A percentile compares a stretch with the other conserved stretches of the same genome.
phyloP scores from a whole-genome alignment of 2,113 vertebrate genomes.

The Nycticorax nycticorax region DNA sequence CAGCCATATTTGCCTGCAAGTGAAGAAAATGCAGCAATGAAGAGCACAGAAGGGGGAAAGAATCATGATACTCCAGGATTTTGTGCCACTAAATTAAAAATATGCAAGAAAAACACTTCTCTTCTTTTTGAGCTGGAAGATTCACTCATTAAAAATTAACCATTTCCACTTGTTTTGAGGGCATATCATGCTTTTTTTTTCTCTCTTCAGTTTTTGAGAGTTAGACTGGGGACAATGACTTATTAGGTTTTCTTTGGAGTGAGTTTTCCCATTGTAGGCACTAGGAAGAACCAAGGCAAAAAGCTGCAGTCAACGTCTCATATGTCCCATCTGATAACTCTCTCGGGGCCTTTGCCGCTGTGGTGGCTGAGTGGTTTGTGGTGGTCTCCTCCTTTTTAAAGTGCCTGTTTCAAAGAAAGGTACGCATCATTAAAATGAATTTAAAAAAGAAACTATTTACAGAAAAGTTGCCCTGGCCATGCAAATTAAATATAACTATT shows the following conservation, averaged over 20 bases:
- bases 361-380: conserved; percentile 83
- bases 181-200: conserved; percentile 63
- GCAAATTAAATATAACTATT: neutral
- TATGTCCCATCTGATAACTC: conserved; percentile 90
- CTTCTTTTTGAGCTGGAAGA: conserved; percentile 69
- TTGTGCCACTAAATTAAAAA: conserved; percentile 76
- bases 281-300: conserved; percentile 93
- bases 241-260: conserved; percentile 95
- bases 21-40: conserved; percentile 79
- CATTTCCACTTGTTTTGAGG: conserved; percentile 72
- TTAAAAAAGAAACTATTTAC: neutral
- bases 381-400: conserved; percentile 88
- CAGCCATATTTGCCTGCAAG: conserved; percentile 79
- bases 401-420: conserved; percentile 81
- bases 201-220: conserved; percentile 60
- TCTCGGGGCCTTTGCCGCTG: conserved; percentile 85
- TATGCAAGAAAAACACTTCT: conserved; percentile 66
- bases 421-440: neutral
- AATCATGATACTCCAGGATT: conserved; percentile 62
- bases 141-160: conserved; percentile 63
- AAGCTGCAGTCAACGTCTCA: conserved; percentile 87
- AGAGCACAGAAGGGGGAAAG: conserved; percentile 67
- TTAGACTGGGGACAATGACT: conserved; percentile 80
- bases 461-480: neutral
- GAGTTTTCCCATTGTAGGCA: conserved; percentile 96